phyloP scores from a whole-genome alignment of 1,140 invertebrate genomes.

The Hylyphantes graminicola region DNA sequence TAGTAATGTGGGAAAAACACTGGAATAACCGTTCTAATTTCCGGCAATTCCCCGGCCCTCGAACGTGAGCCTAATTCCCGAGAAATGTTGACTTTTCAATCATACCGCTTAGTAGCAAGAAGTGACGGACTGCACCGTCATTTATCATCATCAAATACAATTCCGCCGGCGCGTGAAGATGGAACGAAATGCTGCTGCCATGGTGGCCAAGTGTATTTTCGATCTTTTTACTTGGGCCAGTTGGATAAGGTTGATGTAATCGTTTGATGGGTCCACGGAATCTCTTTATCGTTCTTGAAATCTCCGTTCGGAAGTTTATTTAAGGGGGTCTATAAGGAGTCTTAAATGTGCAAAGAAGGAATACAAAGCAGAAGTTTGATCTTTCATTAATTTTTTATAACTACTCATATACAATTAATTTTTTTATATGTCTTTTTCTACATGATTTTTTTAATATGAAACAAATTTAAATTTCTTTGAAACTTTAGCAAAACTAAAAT shows the following conservation, averaged over 20 bases:
- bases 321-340: too few species aligned
- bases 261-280: not conserved
- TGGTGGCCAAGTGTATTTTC: not conserved
- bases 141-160: conserved; percentile 59
- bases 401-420: too few species aligned
- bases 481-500: too few species aligned
- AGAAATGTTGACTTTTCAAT: conserved; percentile 35
- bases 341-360: too few species aligned
- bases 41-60: not conserved
- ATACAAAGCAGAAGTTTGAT: too few species aligned
- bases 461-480: too few species aligned
- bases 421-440: too few species aligned
- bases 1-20: conserved; percentile 9
- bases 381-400: too few species aligned
- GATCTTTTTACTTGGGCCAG: not conserved
- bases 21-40: conserved; percentile 41
- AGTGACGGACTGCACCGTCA: conserved; percentile 20
- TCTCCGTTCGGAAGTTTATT: too few species aligned
- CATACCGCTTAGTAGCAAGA: conserved; percentile 38
- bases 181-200: conserved; percentile 14
- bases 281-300: not conserved
- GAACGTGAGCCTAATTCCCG: conserved; percentile 44
- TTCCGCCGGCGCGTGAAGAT: conserved; percentile 50
- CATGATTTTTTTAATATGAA: too few species aligned
- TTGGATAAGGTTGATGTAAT: not conserved